A percentile compares a stretch with the other conserved stretches of the same genome.
Conservation (phyloP, 1,140 invertebrate species). For the Helicoverpa armigera region DNA sequence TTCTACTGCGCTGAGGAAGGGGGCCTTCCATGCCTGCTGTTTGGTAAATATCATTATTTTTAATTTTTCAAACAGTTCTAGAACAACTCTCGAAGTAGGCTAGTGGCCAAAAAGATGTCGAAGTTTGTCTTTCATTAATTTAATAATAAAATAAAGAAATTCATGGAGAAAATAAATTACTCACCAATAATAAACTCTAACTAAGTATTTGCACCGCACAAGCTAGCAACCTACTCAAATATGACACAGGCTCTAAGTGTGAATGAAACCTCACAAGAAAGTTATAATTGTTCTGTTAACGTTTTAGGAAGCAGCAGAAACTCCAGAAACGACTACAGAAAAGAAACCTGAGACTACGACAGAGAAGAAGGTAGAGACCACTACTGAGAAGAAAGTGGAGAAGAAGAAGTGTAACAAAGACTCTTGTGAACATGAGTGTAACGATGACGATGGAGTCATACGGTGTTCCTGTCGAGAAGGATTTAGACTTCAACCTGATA, state of each 20-base stretch:
- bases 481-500: constrained; percentile 89
- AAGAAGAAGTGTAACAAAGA: constrained; percentile 87
- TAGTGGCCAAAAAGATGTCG: too few species aligned
- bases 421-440: constrained; percentile 90
- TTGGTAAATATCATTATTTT: constrained; percentile 60
- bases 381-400: constrained; percentile 51
- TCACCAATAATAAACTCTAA: too few species aligned
- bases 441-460: constrained; percentile 87
- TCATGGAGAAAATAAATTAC: too few species aligned
- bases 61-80: neutral
- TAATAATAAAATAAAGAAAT: too few species aligned
- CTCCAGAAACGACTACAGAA: constrained; percentile 51
- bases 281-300: neutral
- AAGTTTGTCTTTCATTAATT: too few species aligned
- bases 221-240: too few species aligned
- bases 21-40: constrained; percentile 74
- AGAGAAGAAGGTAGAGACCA: constrained; percentile 50
- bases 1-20: constrained; percentile 62
- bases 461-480: constrained; percentile 89
- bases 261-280: neutral
- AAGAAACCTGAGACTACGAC: constrained; percentile 16
- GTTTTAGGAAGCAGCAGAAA: constrained; percentile 68
- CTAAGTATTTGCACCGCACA: too few species aligned
- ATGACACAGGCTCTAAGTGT: too few species aligned
- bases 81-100: too few species aligned